These are phyloP conservation scores for western clawed frog (Xenopus tropicalis) DNA, from an alignment of 2,113 vertebrate species.

Conservation along the genomic window DNA sequence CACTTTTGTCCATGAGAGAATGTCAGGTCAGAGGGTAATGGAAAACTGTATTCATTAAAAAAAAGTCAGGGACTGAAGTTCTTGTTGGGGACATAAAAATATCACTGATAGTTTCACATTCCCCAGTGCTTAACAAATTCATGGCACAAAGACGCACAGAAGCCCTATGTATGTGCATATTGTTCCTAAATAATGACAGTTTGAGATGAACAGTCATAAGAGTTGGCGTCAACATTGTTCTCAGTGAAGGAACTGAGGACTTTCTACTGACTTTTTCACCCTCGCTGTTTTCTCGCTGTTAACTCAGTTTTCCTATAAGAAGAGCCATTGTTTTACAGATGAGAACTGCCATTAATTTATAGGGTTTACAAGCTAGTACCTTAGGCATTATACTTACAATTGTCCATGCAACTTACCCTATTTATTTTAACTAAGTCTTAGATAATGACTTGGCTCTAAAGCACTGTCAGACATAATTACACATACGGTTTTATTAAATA, in stretches of 20 bases:
- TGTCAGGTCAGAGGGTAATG: conserved; percentile 40
- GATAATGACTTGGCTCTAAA: too few species aligned
- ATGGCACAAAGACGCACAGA: conserved; percentile 37
- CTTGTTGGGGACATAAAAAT: conserved; percentile 43
- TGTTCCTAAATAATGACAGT: conserved; percentile 43
- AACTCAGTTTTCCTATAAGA: conserved; percentile 32
- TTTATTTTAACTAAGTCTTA: too few species aligned
- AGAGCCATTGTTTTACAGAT: conserved; percentile 17
- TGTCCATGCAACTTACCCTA: too few species aligned
- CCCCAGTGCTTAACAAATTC: conserved; percentile 41
- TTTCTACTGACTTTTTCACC: conserved; percentile 42
- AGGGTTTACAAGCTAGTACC: conserved; percentile 4
- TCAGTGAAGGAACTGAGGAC: conserved; percentile 17
- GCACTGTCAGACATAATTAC: too few species aligned
- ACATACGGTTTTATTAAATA: too few species aligned
- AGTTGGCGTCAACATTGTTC: conserved; percentile 44
- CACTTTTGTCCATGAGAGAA: conserved; percentile 27
- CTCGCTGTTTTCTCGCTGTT: conserved; percentile 22
- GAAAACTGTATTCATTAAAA: conserved; percentile 42
- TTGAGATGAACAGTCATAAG: conserved; percentile 21
- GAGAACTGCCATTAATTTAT: conserved; percentile 3
- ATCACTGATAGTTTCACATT: conserved; percentile 38
- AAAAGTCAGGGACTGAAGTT: conserved; percentile 21
- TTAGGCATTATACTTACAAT: too few species aligned
- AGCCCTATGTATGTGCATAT: conserved; percentile 31